Evolutionary conservation across 1,140 invertebrate genomes (phyloP).

Genomic region (Bilobella aurantiaca): DNA sequence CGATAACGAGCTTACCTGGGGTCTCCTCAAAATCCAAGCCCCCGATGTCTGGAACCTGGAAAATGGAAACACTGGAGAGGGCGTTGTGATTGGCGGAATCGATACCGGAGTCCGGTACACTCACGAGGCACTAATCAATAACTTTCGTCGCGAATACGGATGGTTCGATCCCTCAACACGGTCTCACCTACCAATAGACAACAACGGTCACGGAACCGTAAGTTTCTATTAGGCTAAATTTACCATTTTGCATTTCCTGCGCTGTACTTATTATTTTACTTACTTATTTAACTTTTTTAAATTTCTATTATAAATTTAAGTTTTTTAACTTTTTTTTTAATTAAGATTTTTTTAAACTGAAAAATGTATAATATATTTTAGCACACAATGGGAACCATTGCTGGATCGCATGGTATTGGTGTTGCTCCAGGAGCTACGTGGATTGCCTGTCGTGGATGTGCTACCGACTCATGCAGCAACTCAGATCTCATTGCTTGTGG

Average conservation of each 20-base stretch:
- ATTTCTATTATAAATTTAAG: too few relatives aligned
- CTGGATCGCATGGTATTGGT: slow-evolving; percentile 16
- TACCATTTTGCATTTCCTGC: too few relatives aligned
- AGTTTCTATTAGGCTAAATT: too few relatives aligned
- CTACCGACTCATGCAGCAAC: not conserved
- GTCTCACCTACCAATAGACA: not conserved
- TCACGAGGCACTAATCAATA: not conserved
- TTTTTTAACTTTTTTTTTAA: too few relatives aligned
- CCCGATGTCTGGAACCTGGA: not conserved
- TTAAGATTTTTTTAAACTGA: not conserved
- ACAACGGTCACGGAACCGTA: slow-evolving; percentile 11
- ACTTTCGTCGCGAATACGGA: slow-evolving; percentile 4
- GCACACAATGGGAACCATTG: slow-evolving; percentile 8
- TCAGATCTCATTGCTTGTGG: slow-evolving; percentile 5
- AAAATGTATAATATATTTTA: not conserved
- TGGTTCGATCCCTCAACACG: not conserved
- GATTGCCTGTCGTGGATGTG: slow-evolving; percentile 14
- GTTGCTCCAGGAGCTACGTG: slow-evolving; percentile 11
- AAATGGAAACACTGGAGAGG: not conserved
- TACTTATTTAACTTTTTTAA: too few relatives aligned
- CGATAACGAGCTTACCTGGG: not conserved
- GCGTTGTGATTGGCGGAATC: not conserved
- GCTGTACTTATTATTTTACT: too few relatives aligned
- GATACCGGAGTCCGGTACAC: slow-evolving; percentile 3
- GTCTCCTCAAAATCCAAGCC: not conserved